These are phyloP conservation scores for Spea bombifrons DNA, from an alignment of 2,113 vertebrate genomes.

Conservation along the genomic window DNA sequence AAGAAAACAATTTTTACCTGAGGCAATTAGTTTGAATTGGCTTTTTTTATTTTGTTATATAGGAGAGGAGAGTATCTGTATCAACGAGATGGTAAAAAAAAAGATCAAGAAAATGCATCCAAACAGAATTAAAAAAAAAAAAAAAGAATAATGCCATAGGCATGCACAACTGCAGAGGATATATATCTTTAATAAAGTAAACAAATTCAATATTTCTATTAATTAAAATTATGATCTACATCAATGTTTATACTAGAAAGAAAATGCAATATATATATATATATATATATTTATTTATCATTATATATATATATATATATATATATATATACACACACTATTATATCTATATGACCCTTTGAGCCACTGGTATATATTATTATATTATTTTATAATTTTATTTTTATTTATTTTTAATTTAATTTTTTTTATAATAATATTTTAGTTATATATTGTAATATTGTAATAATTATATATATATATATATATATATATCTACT, in stretches of 20 bases:
- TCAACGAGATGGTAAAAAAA: slow-evolving; percentile 7
- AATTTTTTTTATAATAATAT: too few species aligned
- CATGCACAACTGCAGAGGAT: background rate
- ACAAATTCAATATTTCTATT: background rate
- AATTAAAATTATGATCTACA: background rate
- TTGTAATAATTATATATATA: background rate
- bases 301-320: background rate
- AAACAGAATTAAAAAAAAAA: slow-evolving; percentile 15
- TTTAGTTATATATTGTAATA: too few species aligned
- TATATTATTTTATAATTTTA: too few species aligned
- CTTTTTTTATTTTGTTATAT: slow-evolving; percentile 18
- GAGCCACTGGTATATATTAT: too few species aligned
- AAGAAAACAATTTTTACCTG: slow-evolving; percentile 11
- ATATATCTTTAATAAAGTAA: background rate
- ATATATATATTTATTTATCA: too few species aligned
- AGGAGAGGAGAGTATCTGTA: slow-evolving; percentile 26
- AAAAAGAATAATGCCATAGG: slow-evolving; percentile 29
- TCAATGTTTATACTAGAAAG: background rate
- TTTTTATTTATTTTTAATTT: too few species aligned
- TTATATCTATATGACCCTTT: background rate
- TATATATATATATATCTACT: background rate
- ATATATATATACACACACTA: too few species aligned
- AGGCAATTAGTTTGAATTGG: slow-evolving; percentile 21
- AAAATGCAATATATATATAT: background rate
- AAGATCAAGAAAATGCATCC: slow-evolving; percentile 23